Conservation (phyloP, 1,140 invertebrate genomes). For the Eumeta japonica region DNA sequence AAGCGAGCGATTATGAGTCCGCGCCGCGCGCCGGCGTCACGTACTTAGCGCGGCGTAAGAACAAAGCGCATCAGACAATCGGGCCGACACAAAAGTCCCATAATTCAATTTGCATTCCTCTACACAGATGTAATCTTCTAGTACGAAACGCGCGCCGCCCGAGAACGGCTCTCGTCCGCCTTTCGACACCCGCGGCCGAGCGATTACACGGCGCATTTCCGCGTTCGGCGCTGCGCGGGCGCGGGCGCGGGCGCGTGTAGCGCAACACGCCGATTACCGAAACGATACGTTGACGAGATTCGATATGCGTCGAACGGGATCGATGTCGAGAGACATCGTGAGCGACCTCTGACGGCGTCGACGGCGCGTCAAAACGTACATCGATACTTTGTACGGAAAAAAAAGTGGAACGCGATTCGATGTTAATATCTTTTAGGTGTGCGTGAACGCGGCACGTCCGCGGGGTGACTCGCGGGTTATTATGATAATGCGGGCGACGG, state of each 20-base stretch:
- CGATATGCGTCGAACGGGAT: too few relatives aligned
- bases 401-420: too few relatives aligned
- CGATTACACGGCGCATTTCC: too few relatives aligned
- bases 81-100: conserved; percentile 46
- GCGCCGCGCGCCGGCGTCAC: conserved; percentile 49
- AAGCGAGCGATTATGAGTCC: conserved; percentile 36
- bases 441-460: conserved; percentile 31
- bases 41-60: conserved; percentile 43
- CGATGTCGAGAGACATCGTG: too few relatives aligned
- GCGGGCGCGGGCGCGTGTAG: too few relatives aligned
- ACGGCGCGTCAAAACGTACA: too few relatives aligned
- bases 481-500: conserved; percentile 51
- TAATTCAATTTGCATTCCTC: conserved; percentile 56
- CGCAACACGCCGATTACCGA: too few relatives aligned
- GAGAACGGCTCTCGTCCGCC: conserved; percentile 48
- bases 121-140: conserved; percentile 42
- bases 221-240: too few relatives aligned
- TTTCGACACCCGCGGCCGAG: conserved; percentile 51
- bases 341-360: too few relatives aligned
- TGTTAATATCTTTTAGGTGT: too few relatives aligned
- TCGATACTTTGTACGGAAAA: too few relatives aligned
- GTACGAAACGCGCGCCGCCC: conserved; percentile 31
- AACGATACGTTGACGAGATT: too few relatives aligned
- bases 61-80: conserved; percentile 52
- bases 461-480: conserved; percentile 51